Evolutionary conservation across 2,113 vertebrate genomes (phyloP), one percentile per base, ranked within the genome.

Genomic region (Patagioenas fasciata): DNA sequence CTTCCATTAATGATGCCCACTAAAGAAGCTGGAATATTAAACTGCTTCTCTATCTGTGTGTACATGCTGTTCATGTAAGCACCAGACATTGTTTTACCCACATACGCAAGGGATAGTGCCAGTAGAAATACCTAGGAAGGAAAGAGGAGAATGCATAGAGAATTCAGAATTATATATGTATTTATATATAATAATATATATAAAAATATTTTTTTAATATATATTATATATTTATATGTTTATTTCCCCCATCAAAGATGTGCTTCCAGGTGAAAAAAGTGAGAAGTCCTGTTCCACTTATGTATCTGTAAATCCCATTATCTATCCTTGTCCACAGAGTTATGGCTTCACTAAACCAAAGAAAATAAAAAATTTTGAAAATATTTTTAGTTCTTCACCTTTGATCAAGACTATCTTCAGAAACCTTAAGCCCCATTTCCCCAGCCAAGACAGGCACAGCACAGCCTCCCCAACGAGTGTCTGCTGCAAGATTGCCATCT

Each of bases 31-130:
- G 98, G 97, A 72, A 98, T 97, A 60, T 98, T 98, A 71, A 98
- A 98, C 14, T 98, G 96, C 75, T 98, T 97, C 88, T 99, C 98
- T 82, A 98, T 98, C 88, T 98, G 98, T 8, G 98, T 98, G 78
- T 98, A 97, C 96, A 98, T 98, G 83, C 98, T 98, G 91, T 98
- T 98, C 93, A 98, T 97, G 62, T 98, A 99, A 75, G 97, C 95
- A 32, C 98, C 97, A 73, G 98, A 98, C 73, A 98, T 95, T 0
- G 98, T 97, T 97, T 98, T 98, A 78, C 97, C 94, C 70, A 98
- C 29, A 94, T 93, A 98, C 14, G 97, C 97, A 84, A 98, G 97
- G 13, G 97, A 97, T 18, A 98, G 77, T 5, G 97, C 97, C 89
- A 98, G 67, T 38, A 98, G 95, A 96, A 99, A 98, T 28, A 98